These are phyloP conservation scores for Nomada hirtipes DNA, from an alignment of 2,888 invertebrate genomes.

Conservation along the genomic window DNA sequence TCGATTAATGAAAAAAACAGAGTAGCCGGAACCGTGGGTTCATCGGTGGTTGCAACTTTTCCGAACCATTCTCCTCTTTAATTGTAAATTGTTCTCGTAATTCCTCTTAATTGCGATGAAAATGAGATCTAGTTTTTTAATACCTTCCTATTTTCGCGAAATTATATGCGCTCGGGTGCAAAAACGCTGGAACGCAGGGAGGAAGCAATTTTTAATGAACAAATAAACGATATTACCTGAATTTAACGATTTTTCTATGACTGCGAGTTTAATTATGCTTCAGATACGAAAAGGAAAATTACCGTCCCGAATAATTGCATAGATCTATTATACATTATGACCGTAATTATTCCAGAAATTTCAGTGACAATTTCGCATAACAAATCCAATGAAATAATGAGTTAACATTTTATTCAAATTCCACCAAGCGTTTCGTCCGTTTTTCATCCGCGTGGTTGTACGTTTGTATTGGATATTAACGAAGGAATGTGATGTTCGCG, in stretches of 20 bases:
- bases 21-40: slow-evolving; percentile 7
- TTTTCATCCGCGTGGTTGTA: not conserved
- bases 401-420: not conserved
- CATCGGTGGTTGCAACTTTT: slow-evolving; percentile 19
- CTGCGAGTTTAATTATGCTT: too few species aligned
- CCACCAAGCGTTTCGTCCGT: not conserved
- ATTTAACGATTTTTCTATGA: too few species aligned
- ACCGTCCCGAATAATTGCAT: too few species aligned
- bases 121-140: slow-evolving; percentile 19
- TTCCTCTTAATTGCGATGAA: slow-evolving; percentile 28
- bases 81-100: slow-evolving; percentile 31
- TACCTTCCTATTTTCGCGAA: slow-evolving; percentile 9
- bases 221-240: too few species aligned
- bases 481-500: slow-evolving; percentile 57
- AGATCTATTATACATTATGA: too few species aligned
- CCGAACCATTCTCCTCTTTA: slow-evolving; percentile 18
- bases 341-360: too few species aligned
- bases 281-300: too few species aligned
- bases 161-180: not conserved
- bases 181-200: not conserved
- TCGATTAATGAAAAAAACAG: slow-evolving; percentile 37
- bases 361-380: too few species aligned
- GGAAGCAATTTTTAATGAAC: too few species aligned
- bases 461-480: slow-evolving; percentile 31
- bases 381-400: too few species aligned